A percentile compares a stretch with the other conserved stretches of the same genome.
Conservation (phyloP, 2,113 vertebrate genomes). For the Cheirogaleus medius region DNA sequence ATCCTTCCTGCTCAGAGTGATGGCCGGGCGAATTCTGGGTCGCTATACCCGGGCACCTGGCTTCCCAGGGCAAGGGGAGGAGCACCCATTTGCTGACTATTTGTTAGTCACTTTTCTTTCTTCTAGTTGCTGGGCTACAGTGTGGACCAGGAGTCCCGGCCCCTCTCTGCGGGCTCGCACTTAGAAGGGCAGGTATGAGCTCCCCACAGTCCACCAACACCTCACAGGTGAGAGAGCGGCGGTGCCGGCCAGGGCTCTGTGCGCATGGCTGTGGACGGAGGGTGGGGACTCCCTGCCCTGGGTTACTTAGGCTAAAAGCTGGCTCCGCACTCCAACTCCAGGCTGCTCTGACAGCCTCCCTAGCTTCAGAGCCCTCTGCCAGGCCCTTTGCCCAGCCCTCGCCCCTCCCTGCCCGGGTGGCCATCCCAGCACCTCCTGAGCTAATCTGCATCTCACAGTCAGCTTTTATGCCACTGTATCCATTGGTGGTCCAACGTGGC, state of each 20-base stretch:
- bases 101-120: not conserved
- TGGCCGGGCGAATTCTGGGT: not conserved
- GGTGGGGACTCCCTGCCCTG: not conserved
- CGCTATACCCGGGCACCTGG: not conserved
- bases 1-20: not conserved
- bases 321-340: no score
- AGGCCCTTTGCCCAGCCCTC: no score
- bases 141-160: not conserved
- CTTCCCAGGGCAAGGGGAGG: not conserved
- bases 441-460: no score
- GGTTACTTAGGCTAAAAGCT: no score
- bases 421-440: no score
- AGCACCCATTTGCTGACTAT: not conserved
- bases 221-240: not conserved
- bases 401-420: no score
- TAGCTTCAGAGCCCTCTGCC: no score
- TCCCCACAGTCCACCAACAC: not conserved
- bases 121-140: not conserved
- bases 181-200: not conserved
- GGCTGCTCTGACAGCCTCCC: no score
- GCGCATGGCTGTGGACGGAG: not conserved
- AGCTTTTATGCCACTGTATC: not conserved
- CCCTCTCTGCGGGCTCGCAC: not conserved
- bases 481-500: not conserved
- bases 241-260: rapidly evolving